Conservation (phyloP, 2,797 vertebrate species). For the Tenualosa ilisha region DNA sequence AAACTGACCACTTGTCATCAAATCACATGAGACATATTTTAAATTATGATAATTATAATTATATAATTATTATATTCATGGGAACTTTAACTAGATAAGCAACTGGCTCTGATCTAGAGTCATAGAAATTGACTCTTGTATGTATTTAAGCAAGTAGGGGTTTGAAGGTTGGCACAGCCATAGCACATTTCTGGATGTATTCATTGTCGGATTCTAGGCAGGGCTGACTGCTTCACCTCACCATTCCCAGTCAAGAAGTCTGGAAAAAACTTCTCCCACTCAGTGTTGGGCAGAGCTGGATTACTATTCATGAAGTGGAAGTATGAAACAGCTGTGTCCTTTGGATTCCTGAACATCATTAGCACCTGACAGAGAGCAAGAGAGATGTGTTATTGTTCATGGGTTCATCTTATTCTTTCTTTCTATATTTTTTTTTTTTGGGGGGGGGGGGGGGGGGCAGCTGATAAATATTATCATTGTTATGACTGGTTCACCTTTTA, state of each 20-base stretch:
- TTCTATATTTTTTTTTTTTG: too few species aligned
- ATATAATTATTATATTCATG: too few species aligned
- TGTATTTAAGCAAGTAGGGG: too few species aligned
- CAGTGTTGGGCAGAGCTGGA: slow-evolving; percentile 63
- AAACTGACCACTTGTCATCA: too few species aligned
- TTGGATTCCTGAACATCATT: slow-evolving; percentile 74
- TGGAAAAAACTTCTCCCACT: slow-evolving; percentile 73
- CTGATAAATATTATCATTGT: too few species aligned
- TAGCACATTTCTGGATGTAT: neutral
- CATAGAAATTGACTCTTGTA: too few species aligned
- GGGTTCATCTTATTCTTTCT: too few species aligned
- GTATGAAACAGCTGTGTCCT: slow-evolving; percentile 74
- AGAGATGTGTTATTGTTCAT: neutral
- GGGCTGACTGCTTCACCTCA: slow-evolving; percentile 37
- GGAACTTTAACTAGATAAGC: neutral
- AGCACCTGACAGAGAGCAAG: slow-evolving; percentile 58
- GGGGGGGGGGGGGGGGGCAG: too few species aligned
- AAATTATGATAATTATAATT: too few species aligned
- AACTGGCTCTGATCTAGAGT: neutral
- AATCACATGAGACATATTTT: too few species aligned
- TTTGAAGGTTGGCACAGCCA: too few species aligned
- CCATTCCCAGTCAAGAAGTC: slow-evolving; percentile 75
- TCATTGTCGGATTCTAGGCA: neutral
- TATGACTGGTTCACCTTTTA: too few species aligned
- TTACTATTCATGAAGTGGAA: slow-evolving; percentile 76